Evolutionary conservation across 1,140 invertebrate species (phyloP), one percentile per base, ranked within the genome.

Genomic region (Bilobella aurantiaca): DNA sequence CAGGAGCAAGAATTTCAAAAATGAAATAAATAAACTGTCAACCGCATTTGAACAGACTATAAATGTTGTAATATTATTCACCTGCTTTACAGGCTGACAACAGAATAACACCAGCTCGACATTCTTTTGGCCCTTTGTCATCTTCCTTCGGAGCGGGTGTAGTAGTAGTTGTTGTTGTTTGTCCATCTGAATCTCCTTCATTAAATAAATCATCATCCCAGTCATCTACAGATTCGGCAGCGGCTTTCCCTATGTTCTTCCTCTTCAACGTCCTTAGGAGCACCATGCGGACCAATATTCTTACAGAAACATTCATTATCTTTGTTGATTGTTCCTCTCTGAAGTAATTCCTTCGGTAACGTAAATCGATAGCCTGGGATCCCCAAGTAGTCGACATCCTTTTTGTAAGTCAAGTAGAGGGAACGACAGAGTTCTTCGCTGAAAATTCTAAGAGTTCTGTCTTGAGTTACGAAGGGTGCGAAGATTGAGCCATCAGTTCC

Each of bases 401-500:
- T 78, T 49, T 82, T 77, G 73, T 80, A 89, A 63, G 78, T 77
- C 0, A 87, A 81, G 25, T 78, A 81, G 25, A 90, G 76, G 0
- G 85, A 83, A 70, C 85, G 86, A 71, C 46, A 76, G 42, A 74
- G 14, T 14, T 72, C 72, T 25, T 60, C 53, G 31, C 60, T 65
- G 31, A 71, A 75, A 27, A 69, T 23, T 12, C 58, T 21, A 1
- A 70, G n/a, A 0, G 58, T 29, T 3, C 56, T 14, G 23, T 67
- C 37, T 25, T 67, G 69, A 77, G 79, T 82, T n/a, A 86, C 75
- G 66, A 83, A 83, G 0, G 88, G 86, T 2, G 87, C 81, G 75
- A 90, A 90, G 2, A 90, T 83, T 0, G 87, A 88, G 0, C 85
- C 83, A 73, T 91, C 89, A 0, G 87, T 88, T 2, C 89, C 89